Base-by-base conservation (phyloP, 1,140 invertebrate genomes). In the Pseudoatta argentina region DNA sequence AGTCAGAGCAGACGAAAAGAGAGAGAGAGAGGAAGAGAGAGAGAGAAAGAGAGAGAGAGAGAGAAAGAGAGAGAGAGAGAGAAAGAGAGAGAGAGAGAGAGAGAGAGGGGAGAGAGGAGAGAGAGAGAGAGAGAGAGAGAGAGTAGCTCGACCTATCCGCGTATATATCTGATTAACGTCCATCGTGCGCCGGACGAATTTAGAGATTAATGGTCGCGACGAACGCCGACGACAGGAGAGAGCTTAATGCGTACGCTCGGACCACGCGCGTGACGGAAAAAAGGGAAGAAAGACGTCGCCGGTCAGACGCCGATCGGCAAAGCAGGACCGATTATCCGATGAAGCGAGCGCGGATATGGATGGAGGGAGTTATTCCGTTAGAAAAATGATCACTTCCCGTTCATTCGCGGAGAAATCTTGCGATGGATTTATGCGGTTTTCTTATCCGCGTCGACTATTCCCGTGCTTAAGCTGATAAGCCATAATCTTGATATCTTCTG, bases 131-230 rank as follows among this genome's bases (percentile, higher is more conserved):
- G 66, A 72, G 6, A 66, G 61, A 55, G 34, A 75, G 69, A 76
- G 77, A 72, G 10, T 59, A 30, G 73, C 77, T 88, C 89, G 78
- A 64, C 30, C 83, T 78, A 90, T 59, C 89, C 66, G 64, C 76
- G 69, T 79, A 81, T 87, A 89, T 86, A 88, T 89, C 88, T 90
- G 88, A 90, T 90, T 90, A 90, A 90, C 83, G 86, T 91, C 83
- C 61, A 39, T 76, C 89, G 88, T 88, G 61, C 77, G 76, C 44
- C 71, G 14, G 77, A 59, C 87, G 87, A 91, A 91, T 91, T 91
- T 91, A 77, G 87, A 91, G 89, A 91, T 91, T 91, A 91, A 90
- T 91, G 89, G 83, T 64, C 75, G 64, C 27, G 82, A 69, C 76
- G 86, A 77, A 67, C 66, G 81, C 57, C 59, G 59, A 57, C 83